Percentiles rank a stretch among this genome's conserved stretches.
phyloP scores from a whole-genome alignment of 2,113 vertebrate species.

The Laticauda laticaudata region DNA sequence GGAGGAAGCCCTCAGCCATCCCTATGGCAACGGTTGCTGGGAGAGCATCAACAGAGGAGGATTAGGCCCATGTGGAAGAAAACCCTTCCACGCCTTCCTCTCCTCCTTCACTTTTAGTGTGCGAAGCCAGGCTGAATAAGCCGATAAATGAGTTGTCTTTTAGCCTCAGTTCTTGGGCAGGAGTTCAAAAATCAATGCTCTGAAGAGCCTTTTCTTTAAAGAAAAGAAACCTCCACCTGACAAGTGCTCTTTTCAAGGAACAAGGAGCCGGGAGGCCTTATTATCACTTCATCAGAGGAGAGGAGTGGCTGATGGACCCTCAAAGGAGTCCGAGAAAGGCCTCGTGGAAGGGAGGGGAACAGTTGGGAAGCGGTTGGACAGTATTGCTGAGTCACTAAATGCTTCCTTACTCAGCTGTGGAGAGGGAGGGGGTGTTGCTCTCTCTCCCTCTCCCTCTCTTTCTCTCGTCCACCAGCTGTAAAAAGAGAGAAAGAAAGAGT shows the following conservation, averaged over 20 bases:
- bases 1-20: not conserved
- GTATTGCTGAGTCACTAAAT: not conserved
- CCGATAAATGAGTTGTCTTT: not conserved
- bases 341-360: not conserved
- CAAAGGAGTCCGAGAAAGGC: not conserved
- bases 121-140: not conserved
- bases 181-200: conserved; percentile 23
- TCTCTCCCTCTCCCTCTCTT: no score
- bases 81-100: not conserved
- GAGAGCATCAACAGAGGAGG: not conserved
- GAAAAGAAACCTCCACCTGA: not conserved
- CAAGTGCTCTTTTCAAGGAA: not conserved
- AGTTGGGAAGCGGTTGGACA: not conserved
- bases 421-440: no score
- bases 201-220: conserved; percentile 38
- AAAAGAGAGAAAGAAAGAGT: not conserved
- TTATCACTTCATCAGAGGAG: not conserved
- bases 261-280: not conserved
- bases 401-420: not conserved
- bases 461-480: not conserved
- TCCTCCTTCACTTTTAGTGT: not conserved
- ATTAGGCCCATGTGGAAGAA: not conserved
- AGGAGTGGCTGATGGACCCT: not conserved
- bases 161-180: not conserved
- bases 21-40: not conserved